phyloP scores from a whole-genome alignment of 2,888 invertebrate species.

The Flexamia atlantica region DNA sequence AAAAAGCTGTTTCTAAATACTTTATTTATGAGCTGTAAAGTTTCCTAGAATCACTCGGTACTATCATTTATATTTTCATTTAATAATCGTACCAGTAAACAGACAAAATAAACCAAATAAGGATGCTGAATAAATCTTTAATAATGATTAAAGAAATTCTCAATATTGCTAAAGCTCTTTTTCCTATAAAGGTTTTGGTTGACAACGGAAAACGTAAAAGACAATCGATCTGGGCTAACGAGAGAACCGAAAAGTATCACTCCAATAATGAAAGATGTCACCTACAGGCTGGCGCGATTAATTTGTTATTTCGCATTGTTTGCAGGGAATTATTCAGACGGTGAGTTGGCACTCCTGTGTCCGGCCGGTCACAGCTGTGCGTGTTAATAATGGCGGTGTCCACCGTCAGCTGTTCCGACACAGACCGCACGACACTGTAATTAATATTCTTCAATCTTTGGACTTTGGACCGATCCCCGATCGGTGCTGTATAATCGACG shows the following conservation, averaged over 20 bases:
- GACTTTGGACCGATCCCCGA: neutral
- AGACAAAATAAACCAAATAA: no score
- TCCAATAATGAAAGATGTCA: slow-evolving; percentile 34
- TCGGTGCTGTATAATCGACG: neutral
- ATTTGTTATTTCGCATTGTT: slow-evolving; percentile 34
- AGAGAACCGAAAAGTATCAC: neutral
- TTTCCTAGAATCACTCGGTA: no score
- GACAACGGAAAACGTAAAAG: neutral
- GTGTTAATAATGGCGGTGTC: slow-evolving; percentile 60
- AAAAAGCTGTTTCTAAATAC: no score
- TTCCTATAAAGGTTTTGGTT: no score
- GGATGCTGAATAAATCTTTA: no score
- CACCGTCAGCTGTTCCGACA: slow-evolving; percentile 49
- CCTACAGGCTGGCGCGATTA: slow-evolving; percentile 14
- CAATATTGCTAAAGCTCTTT: no score
- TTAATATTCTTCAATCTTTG: slow-evolving; percentile 60
- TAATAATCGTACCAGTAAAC: no score
- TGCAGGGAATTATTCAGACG: slow-evolving; percentile 46
- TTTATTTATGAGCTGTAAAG: no score
- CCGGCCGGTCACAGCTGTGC: slow-evolving; percentile 44
- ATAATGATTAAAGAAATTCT: no score
- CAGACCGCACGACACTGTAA: slow-evolving; percentile 56
- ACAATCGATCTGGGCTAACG: neutral
- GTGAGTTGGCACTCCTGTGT: slow-evolving; percentile 30
- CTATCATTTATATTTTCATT: no score